Percentiles rank a stretch among this genome's conserved stretches.
These are phyloP conservation scores for Mormyrus proboscirostris DNA, from an alignment of 2,797 vertebrate species.

Conservation along the genomic window DNA sequence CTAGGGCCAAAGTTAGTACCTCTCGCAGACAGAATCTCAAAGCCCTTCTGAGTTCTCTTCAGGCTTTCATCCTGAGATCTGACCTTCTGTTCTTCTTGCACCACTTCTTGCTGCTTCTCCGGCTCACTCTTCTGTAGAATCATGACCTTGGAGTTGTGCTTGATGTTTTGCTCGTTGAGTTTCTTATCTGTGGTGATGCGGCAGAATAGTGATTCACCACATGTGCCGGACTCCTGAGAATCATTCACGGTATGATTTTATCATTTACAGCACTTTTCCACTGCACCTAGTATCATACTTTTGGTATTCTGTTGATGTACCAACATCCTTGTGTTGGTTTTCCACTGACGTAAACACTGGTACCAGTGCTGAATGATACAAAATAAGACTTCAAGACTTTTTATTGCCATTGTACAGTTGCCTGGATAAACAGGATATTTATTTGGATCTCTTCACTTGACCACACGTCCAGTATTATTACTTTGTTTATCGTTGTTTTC, in stretches of 20 bases:
- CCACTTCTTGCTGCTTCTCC: slow-evolving; percentile 53
- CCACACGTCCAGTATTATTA: not conserved
- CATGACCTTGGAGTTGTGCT: slow-evolving; percentile 84
- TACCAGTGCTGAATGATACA: not conserved
- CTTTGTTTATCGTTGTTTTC: not conserved
- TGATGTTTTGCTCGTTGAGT: slow-evolving; percentile 76
- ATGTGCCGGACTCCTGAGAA: not conserved
- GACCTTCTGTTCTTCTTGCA: slow-evolving; percentile 60
- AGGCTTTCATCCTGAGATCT: slow-evolving; percentile 65
- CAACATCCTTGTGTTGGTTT: not conserved
- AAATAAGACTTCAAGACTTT: not conserved
- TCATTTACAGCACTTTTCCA: not conserved
- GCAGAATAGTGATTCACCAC: not conserved
- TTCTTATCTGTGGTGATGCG: slow-evolving; percentile 57
- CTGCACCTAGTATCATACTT: not conserved
- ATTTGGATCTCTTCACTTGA: not conserved
- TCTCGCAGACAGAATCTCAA: slow-evolving; percentile 86
- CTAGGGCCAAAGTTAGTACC: slow-evolving; percentile 49
- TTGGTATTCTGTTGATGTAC: not conserved
- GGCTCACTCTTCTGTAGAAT: slow-evolving; percentile 75
- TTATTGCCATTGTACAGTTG: too few species aligned
- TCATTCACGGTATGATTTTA: not conserved
- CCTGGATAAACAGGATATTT: too few species aligned
- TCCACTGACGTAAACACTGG: not conserved
- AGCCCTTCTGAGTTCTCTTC: slow-evolving; percentile 77